Base-by-base conservation (phyloP, 2,888 invertebrate genomes). In the Acrobasis suavella region DNA sequence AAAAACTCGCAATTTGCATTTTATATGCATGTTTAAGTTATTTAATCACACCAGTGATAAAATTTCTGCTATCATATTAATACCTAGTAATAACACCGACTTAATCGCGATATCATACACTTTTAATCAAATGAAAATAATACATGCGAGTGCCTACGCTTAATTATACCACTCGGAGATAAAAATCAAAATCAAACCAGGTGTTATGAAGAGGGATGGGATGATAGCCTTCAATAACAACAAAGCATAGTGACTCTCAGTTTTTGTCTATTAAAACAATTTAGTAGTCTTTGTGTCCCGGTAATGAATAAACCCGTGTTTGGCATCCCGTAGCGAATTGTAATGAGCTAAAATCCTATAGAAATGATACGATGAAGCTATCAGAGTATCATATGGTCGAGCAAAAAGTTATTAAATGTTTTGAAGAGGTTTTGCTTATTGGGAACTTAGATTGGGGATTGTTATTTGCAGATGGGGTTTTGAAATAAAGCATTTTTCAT, bases 251-350 rank as follows among this genome's bases (percentile, higher is more conserved):
- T 91, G 91, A 92, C 89, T 91, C 67, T 85, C 75, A 78, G 74
- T 83, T 87, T 80, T 77, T 70, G 71, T 73, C 76, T 83, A 92
- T 91, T 92, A 91, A 91, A 91, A 91, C 91, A 91, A 91, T 91
- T 91, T 89, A 91, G 85, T 80, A 74, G 75, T 85, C 77, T 87
- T 90, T 91, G 91, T 90, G 81, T 73, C 68, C 73, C 77, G 73
- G 72, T 82, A 82, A 82, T 85, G 85, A 83, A 80, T 83, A 83
- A 84, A 85, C 81, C 81, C 74, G 75, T 73, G 72, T 67, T 67
- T 50, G 87, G 78, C 81, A 65, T 83, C 91, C 91, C 87, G 86
- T 85, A 71, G 91, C 81, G 91, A 85, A 83, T 79, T 71, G 87
- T 92, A 91, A 91, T 91, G 87, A 90, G 81, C 81, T 83, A 80